Percentiles rank a stretch among this genome's conserved stretches.
Conservation (phyloP, 2,888 invertebrate species). For the Encarsia formosa region DNA sequence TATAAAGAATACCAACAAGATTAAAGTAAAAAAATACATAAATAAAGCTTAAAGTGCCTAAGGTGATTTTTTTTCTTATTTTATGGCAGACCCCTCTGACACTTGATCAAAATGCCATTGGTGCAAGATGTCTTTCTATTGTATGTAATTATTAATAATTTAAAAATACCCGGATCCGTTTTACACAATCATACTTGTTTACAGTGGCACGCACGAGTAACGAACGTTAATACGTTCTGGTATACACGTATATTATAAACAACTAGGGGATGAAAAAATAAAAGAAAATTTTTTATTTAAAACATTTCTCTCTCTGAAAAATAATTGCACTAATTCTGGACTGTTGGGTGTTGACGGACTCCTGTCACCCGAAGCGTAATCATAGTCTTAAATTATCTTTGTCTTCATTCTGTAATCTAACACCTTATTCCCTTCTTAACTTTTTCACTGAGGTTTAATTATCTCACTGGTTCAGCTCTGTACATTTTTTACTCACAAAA, state of each 20-base stretch:
- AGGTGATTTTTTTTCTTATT: too few species aligned
- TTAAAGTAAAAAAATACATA: too few species aligned
- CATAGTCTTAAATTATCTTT: background rate
- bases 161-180: conserved; percentile 11
- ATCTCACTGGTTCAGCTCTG: conserved; percentile 24
- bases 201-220: conserved; percentile 26
- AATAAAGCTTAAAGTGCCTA: too few species aligned
- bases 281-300: too few species aligned
- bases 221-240: conserved; percentile 9
- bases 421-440: conserved; percentile 14
- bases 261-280: too few species aligned
- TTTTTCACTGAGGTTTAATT: conserved; percentile 23
- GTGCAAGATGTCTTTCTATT: too few species aligned
- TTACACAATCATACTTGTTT: conserved; percentile 9
- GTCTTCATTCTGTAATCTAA: conserved; percentile 10
- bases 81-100: too few species aligned
- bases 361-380: conserved; percentile 16
- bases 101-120: too few species aligned
- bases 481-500: too few species aligned
- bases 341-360: conserved; percentile 7
- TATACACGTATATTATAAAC: background rate
- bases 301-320: background rate
- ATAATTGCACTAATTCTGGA: conserved; percentile 26
- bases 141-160: too few species aligned
- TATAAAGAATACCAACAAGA: too few species aligned